Evolutionary conservation across 2,888 invertebrate species (phyloP).

Genomic region (Lochmaea capreae): DNA sequence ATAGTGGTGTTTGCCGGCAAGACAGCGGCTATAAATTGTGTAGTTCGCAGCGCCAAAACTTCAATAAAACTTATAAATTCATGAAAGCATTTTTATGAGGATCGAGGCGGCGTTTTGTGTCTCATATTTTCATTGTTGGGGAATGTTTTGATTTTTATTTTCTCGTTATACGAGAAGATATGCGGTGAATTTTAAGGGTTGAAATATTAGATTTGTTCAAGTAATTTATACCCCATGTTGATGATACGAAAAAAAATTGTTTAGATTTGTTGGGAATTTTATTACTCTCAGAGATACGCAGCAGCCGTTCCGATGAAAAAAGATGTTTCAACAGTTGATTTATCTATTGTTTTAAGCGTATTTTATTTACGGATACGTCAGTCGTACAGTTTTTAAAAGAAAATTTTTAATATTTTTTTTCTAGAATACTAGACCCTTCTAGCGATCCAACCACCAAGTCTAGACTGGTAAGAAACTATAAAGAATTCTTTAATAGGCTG

Average conservation of each 20-base stretch:
- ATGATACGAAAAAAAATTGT: constrained; percentile 27
- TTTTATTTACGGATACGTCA: not conserved
- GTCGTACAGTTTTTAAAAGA: too few species aligned
- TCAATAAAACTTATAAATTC: constrained; percentile 44
- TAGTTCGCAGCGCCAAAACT: constrained; percentile 38
- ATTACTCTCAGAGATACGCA: constrained; percentile 20
- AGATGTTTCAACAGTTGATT: constrained; percentile 9
- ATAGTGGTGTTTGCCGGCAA: constrained; percentile 27
- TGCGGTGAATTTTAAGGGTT: constrained; percentile 35
- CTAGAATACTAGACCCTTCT: too few species aligned
- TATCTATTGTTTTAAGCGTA: not conserved
- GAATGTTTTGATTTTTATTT: constrained; percentile 41
- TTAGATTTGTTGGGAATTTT: constrained; percentile 7
- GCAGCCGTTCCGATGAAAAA: not conserved
- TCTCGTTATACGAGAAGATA: constrained; percentile 36
- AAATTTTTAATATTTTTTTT: too few species aligned
- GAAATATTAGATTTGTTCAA: constrained; percentile 37
- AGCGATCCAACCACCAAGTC: too few species aligned
- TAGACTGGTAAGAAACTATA: too few species aligned
- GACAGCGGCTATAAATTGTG: constrained; percentile 33
- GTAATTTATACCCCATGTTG: constrained; percentile 34
- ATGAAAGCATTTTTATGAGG: constrained; percentile 43
- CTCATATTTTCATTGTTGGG: constrained; percentile 39
- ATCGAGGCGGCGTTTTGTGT: constrained; percentile 30
- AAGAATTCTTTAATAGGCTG: too few species aligned